Evolutionary conservation across 2,888 invertebrate genomes (phyloP).

Genomic region (Merodon equestris): DNA sequence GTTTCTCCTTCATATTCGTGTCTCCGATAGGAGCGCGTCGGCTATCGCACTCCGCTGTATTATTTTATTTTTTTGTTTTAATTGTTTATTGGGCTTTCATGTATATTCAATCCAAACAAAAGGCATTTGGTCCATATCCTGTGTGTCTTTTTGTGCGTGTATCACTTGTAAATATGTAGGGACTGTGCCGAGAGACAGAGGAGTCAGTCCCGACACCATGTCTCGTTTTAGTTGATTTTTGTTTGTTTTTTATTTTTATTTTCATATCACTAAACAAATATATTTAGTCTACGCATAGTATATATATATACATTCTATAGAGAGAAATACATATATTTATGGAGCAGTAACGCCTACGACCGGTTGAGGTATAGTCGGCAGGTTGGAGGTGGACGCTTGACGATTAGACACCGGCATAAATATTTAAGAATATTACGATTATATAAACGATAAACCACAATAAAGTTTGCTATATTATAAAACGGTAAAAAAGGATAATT

Average conservation of each 20-base stretch:
- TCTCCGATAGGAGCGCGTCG: too few relatives aligned
- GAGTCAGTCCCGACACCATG: too few relatives aligned
- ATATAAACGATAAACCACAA: constrained; percentile 36
- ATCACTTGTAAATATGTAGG: constrained; percentile 56
- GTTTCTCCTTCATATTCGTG: too few relatives aligned
- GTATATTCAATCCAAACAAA: too few relatives aligned
- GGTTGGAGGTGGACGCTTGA: not conserved
- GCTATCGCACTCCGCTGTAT: too few relatives aligned
- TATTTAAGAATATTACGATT: constrained; percentile 50
- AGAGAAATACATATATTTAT: constrained; percentile 40
- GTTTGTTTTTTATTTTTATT: too few relatives aligned
- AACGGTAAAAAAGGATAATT: not conserved
- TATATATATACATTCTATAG: constrained; percentile 17
- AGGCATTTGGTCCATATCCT: too few relatives aligned
- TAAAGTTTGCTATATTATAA: constrained; percentile 53
- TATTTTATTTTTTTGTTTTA: too few relatives aligned
- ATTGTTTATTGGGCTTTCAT: too few relatives aligned
- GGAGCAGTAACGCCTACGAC: constrained; percentile 13
- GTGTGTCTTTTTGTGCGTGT: constrained; percentile 26
- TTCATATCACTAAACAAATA: too few relatives aligned
- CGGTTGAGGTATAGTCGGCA: not conserved
- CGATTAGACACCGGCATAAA: constrained; percentile 36
- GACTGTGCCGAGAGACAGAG: constrained; percentile 6
- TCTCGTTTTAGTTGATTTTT: too few relatives aligned
- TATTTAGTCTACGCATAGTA: constrained; percentile 3